Evolutionary conservation across 2,888 invertebrate genomes (phyloP).

Genomic region (Lamellibrachia satsuma): DNA sequence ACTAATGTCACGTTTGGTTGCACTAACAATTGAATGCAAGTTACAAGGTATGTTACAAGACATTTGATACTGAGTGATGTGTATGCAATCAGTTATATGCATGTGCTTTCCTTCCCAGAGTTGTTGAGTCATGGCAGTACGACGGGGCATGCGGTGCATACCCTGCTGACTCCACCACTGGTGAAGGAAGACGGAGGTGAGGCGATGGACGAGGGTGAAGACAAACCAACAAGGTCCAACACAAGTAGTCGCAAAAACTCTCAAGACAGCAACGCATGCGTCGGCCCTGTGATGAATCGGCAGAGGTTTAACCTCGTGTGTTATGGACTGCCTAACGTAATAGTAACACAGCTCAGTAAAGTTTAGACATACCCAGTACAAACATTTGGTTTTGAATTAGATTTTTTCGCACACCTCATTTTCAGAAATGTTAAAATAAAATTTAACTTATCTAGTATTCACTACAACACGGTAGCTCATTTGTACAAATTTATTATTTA

Average conservation of each 20-base stretch:
- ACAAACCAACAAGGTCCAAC: neutral
- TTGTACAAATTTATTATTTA: too few species aligned
- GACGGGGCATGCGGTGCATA: neutral
- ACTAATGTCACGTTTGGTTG: too few species aligned
- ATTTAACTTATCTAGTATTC: too few species aligned
- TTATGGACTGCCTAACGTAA: conserved; percentile 63
- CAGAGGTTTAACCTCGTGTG: conserved; percentile 62
- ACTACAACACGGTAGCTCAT: too few species aligned
- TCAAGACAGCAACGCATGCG: neutral
- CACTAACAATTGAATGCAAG: too few species aligned
- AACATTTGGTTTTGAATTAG: too few species aligned
- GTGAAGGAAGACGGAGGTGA: conserved; percentile 46
- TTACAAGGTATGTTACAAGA: too few species aligned
- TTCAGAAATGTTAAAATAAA: too few species aligned
- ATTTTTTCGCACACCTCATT: too few species aligned
- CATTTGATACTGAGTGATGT: too few species aligned
- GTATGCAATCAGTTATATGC: neutral
- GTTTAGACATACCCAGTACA: neutral
- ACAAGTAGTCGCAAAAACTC: neutral
- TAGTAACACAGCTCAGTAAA: conserved; percentile 54
- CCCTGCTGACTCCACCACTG: conserved; percentile 36
- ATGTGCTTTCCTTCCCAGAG: conserved; percentile 47
- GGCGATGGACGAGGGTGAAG: conserved; percentile 35
- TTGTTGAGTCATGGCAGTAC: conserved; percentile 54
- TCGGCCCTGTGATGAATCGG: conserved; percentile 30